Conservation (phyloP, 2,888 invertebrate genomes). For the Orthosia cruda region DNA sequence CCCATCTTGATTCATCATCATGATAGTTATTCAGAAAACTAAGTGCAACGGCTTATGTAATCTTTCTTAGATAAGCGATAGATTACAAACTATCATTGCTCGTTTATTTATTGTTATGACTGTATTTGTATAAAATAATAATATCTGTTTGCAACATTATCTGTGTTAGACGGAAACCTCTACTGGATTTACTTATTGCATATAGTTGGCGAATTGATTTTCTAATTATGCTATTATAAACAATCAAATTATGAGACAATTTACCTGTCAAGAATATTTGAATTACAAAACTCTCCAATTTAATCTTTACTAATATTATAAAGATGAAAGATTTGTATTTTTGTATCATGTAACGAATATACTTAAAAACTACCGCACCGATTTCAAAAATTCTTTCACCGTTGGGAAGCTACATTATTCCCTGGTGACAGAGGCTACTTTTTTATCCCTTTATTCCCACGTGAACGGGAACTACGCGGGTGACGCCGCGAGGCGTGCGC, state of each 20-base stretch:
- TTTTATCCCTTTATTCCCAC: no score
- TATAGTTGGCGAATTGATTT: background rate
- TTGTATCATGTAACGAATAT: no score
- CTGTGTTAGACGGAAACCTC: background rate
- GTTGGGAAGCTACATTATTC: no score
- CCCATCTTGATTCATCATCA: background rate
- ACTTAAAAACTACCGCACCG: no score
- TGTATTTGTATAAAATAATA: background rate
- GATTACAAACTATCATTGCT: background rate
- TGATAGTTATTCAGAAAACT: background rate
- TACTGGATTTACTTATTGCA: background rate
- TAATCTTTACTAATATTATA: no score
- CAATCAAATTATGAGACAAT: background rate
- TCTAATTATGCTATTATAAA: background rate
- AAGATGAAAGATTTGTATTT: no score
- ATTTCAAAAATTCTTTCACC: no score
- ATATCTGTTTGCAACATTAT: slow-evolving; percentile 4
- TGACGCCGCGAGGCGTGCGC: no score
- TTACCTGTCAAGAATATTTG: background rate
- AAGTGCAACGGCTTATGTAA: slow-evolving; percentile 20
- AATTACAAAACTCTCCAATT: no score
- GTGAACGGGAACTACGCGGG: no score
- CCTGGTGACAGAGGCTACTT: no score
- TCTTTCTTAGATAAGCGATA: slow-evolving; percentile 27
- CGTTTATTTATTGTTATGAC: slow-evolving; percentile 27